Evolutionary conservation across 2,113 vertebrate genomes (phyloP), one percentile per base, ranked within the genome.

Genomic region (Nestor notabilis): DNA sequence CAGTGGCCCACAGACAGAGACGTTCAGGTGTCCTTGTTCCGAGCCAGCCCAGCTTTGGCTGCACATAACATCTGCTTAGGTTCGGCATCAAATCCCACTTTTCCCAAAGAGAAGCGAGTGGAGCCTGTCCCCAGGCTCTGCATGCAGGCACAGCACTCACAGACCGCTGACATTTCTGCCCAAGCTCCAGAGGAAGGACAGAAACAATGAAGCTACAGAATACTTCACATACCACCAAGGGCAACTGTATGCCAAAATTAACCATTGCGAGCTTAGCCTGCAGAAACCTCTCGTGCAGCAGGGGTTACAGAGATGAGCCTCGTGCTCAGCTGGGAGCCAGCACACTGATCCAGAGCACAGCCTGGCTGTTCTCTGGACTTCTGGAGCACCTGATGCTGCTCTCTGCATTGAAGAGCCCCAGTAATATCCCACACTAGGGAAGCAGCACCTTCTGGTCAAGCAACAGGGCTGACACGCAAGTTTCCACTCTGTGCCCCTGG

Each of bases 221-320:
- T 96, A 20, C 93, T 94, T 41, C 87, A 77, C 91, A 97, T 93
- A 91, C 93, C 89, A 96, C 52, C 94, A 27, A 70, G 93, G 96
- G 90, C 89, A 96, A 97, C 81, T 94, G 86, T 7, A 64, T 28
- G 91, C 86, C 93, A 92, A 96, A 90, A 85, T 97, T 97, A 97
- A 97, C 93, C 86, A 17, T 60, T 92, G 86, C 91, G 5, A 80
- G 91, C 90, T 92, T 81, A 24, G 79, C 4, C 83, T 60, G 85
- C 93, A 47, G 2, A 50, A 88, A 90, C 52, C 66, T 37, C 66
- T n/a, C 75, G 0, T 33, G 78, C 93, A 53, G 9, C 7, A 14
- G 87, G 47, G 58, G 78, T 69, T 39, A 1, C 83, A 21, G 89
- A 25, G 74, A 17, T 20, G 75, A n/a, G 33, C 87, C 70, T 21